Evolutionary conservation across 2,888 invertebrate genomes (phyloP).

Genomic region (Crioceris asparagi): DNA sequence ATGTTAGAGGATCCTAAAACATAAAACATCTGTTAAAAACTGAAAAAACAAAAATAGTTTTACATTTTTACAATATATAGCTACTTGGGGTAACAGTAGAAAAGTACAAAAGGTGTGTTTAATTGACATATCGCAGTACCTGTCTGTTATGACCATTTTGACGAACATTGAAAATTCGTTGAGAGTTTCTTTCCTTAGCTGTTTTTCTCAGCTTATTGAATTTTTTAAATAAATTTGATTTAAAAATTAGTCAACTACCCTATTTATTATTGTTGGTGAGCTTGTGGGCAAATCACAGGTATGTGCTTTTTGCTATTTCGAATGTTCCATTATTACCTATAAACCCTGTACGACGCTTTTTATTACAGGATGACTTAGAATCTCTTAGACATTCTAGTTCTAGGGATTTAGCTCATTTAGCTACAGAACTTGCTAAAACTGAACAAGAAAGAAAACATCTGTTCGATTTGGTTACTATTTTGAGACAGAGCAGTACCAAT

Average conservation of each 20-base stretch:
- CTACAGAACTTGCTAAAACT: constrained; percentile 58
- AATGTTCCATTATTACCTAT: not conserved
- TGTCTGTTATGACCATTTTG: not conserved
- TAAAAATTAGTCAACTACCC: not conserved
- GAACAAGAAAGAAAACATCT: constrained; percentile 68
- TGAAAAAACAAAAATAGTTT: no score
- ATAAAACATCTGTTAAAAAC: no score
- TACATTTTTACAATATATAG: no score
- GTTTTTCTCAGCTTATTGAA: no score
- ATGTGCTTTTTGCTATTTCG: constrained; percentile 33
- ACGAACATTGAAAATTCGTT: no score
- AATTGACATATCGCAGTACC: not conserved
- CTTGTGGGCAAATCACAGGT: constrained; percentile 34
- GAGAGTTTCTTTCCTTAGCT: no score
- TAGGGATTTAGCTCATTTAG: constrained; percentile 56
- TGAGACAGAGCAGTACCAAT: constrained; percentile 40
- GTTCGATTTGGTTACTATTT: constrained; percentile 48
- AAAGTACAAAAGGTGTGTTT: not conserved
- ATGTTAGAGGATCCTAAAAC: no score
- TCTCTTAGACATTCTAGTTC: constrained; percentile 62
- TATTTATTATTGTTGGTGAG: constrained; percentile 19
- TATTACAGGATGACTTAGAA: constrained; percentile 66
- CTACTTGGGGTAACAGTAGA: not conserved
- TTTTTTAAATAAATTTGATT: no score
- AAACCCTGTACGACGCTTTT: constrained; percentile 3